phyloP scores from a whole-genome alignment of 2,113 vertebrate species.

The Rhadina sibilatrix region DNA sequence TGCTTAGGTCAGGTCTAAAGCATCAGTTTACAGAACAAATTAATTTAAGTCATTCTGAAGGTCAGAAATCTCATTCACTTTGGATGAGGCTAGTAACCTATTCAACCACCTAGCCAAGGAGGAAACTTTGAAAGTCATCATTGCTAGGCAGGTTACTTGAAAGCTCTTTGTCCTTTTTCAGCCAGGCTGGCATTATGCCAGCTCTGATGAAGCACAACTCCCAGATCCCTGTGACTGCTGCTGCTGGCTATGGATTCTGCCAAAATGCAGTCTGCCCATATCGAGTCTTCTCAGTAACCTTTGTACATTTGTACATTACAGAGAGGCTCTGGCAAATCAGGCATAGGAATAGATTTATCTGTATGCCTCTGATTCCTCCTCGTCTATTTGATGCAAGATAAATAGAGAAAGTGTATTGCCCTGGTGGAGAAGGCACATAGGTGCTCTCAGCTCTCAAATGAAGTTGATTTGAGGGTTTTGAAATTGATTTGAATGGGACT shows the following conservation, averaged over 20 bases:
- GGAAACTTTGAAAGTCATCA: neutral
- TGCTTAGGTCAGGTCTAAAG: neutral
- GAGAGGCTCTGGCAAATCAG: neutral
- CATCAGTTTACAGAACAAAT: neutral
- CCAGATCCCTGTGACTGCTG: neutral
- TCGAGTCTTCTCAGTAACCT: neutral
- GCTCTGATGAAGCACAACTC: neutral
- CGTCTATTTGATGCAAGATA: neutral
- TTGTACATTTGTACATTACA: neutral
- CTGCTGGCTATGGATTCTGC: neutral
- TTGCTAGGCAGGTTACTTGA: neutral
- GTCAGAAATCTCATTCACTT: neutral
- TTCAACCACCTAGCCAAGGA: neutral
- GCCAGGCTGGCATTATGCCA: neutral
- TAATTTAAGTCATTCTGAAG: neutral
- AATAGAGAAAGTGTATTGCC: neutral
- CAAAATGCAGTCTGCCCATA: neutral
- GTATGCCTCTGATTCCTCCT: neutral
- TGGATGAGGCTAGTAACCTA: neutral
- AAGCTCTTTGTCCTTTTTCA: neutral
- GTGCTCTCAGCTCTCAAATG: neutral
- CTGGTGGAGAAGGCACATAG: neutral
- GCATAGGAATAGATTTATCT: neutral
- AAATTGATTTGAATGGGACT: neutral
- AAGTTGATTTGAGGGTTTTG: neutral